Evolutionary conservation across 2,888 invertebrate species (phyloP), one percentile per base, ranked within the genome.

Genomic region (Brachynemurus nebulosus): DNA sequence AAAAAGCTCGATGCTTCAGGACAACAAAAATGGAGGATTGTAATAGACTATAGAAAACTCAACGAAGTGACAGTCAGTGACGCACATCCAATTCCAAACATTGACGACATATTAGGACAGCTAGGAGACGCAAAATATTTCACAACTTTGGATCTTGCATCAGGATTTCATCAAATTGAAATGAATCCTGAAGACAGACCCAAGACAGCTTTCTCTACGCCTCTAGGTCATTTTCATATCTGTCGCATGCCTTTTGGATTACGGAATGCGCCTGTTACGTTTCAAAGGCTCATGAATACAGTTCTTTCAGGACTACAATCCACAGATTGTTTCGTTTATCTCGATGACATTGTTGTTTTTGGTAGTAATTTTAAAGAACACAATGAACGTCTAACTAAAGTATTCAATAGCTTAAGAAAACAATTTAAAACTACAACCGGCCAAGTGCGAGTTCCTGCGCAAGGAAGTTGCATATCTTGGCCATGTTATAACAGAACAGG

Each of bases 221-320:
- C 52, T 21, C 40, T 47, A 7, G 62, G 59, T 18, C 61, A 61
- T 45, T 61, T 53, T 39, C 56, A 63, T 47, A 63, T 53, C 41
- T 50, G 46, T 6, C 43, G 59, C 16, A 57, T 62, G 56, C 59
- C 59, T 0, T 60, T 64, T 48, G 63, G 59, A 2, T 53, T 66
- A 7, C 59, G 58, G 53, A 63, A 62, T 45, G 62, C 63, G 1
- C 64, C 65, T 1, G 56, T 57, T 1, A 61, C 62, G 0, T 63
- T 65, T 42, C n/a, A n/a, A n/a, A n/a, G n/a, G n/a, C n/a, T n/a
- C n/a, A n/a, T n/a, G n/a, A n/a, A n/a, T n/a, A n/a, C n/a, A n/a
- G n/a, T n/a, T n/a, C n/a, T n/a, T n/a, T n/a, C n/a, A n/a, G n/a
- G n/a, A n/a, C n/a, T n/a, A n/a, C n/a, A n/a, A n/a, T n/a, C n/a